Evolutionary conservation across 1,140 invertebrate genomes (phyloP).

Genomic region (Drosophila bipectinata): DNA sequence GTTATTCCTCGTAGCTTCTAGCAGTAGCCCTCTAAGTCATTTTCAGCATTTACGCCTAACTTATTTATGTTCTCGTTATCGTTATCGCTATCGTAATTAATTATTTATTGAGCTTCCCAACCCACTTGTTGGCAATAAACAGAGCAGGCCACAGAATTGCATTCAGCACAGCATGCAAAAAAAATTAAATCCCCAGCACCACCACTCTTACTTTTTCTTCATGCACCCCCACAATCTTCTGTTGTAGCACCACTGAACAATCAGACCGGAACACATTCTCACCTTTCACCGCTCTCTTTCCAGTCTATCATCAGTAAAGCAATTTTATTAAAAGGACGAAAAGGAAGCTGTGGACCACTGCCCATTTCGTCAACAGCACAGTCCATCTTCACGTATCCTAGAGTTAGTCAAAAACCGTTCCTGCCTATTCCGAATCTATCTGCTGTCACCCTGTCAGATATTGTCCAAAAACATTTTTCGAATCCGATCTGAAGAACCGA

Average conservation of each 20-base stretch:
- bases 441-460: constrained; percentile 29
- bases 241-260: constrained; percentile 25
- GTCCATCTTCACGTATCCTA: constrained; percentile 55
- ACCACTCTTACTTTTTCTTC: constrained; percentile 12
- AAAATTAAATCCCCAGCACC: constrained; percentile 31
- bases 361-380: constrained; percentile 46
- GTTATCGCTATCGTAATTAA: constrained; percentile 27
- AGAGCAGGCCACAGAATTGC: constrained; percentile 12
- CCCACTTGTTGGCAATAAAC: constrained; percentile 32
- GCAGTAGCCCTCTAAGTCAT: constrained; percentile 73
- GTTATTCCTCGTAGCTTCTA: constrained; percentile 28
- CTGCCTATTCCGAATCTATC: constrained; percentile 24
- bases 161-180: constrained; percentile 64
- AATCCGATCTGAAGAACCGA: constrained; percentile 11
- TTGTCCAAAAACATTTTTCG: constrained; percentile 8
- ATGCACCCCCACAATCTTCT: constrained; percentile 16
- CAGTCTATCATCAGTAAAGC: constrained; percentile 75
- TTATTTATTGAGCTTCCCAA: constrained; percentile 52
- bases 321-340: constrained; percentile 30
- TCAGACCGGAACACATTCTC: constrained; percentile 41
- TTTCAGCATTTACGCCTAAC: constrained; percentile 71
- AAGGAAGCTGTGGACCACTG: constrained; percentile 60
- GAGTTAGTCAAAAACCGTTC: constrained; percentile 58
- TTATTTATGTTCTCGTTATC: constrained; percentile 62
- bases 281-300: constrained; percentile 73